Evolutionary conservation across 2,113 vertebrate species (phyloP).

Genomic region (Leucosticte australis): DNA sequence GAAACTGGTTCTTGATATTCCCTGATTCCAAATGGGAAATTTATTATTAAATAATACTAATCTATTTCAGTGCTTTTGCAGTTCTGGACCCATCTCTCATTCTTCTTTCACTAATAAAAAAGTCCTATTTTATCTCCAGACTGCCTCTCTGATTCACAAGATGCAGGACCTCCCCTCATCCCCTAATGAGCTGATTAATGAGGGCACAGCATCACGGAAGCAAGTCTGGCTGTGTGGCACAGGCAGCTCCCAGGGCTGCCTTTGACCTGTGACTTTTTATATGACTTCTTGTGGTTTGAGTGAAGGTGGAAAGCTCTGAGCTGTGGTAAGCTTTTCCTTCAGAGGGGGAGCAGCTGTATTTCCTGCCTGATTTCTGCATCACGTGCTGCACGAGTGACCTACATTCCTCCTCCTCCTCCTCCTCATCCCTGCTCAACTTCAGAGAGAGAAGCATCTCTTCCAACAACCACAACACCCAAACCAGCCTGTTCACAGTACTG

Average conservation of each 20-base stretch:
- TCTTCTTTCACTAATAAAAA: background rate
- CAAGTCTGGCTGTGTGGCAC: background rate
- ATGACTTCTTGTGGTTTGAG: conserved; percentile 61
- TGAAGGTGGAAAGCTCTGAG: conserved; percentile 58
- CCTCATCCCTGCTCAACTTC: background rate
- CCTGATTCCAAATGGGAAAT: background rate
- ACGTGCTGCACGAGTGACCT: conserved; percentile 41
- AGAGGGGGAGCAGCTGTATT: conserved; percentile 43
- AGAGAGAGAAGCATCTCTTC: background rate
- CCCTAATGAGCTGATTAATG: background rate
- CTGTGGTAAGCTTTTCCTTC: conserved; percentile 35
- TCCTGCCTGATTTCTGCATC: conserved; percentile 36
- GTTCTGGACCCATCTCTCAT: background rate
- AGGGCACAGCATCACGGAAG: background rate
- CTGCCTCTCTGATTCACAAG: background rate
- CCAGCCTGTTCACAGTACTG: background rate
- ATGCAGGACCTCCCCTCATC: background rate
- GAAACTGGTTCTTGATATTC: background rate
- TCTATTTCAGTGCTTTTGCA: background rate
- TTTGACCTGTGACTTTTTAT: conserved; percentile 23
- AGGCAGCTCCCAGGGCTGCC: conserved; percentile 1
- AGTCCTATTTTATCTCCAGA: background rate
- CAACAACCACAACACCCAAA: background rate
- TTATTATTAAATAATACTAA: background rate
- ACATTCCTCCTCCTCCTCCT: conserved; percentile 28